phyloP scores from a whole-genome alignment of 35 echinoderm and acorn worm species.

The Apostichopus californicus region DNA sequence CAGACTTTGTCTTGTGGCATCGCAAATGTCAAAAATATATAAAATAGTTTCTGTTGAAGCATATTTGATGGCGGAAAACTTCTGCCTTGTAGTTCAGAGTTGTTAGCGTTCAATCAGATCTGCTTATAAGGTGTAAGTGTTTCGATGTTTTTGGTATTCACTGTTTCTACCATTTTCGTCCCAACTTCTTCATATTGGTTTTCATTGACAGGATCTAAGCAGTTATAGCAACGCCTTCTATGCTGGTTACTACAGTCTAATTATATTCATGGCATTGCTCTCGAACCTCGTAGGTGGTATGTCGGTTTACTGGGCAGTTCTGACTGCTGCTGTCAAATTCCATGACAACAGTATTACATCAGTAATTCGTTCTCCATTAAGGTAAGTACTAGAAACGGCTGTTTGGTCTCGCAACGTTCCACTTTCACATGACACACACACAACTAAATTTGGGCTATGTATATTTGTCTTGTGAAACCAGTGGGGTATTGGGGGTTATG shows the following conservation, averaged over 20 bases:
- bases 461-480: too few species aligned
- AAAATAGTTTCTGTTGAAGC: too few species aligned
- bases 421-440: too few species aligned
- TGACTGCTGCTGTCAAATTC: slow-evolving; percentile 1
- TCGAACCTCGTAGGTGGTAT: background rate
- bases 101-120: too few species aligned
- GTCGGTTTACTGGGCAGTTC: background rate
- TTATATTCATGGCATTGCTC: background rate
- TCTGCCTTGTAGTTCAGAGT: too few species aligned
- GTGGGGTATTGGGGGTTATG: too few species aligned
- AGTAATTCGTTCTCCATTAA: slow-evolving; percentile 23
- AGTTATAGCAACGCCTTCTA: background rate
- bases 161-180: background rate
- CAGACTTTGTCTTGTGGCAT: background rate
- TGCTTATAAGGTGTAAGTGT: too few species aligned
- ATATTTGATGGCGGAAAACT: too few species aligned
- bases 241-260: background rate
- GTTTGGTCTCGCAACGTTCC: too few species aligned
- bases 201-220: background rate
- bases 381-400: background rate
- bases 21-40: too few species aligned
- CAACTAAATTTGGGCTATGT: too few species aligned
- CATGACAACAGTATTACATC: slow-evolving; percentile 17
- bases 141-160: too few species aligned
- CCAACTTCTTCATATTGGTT: background rate